Evolutionary conservation across 2,888 invertebrate genomes (phyloP).

Genomic region (Eristalis tenax): DNA sequence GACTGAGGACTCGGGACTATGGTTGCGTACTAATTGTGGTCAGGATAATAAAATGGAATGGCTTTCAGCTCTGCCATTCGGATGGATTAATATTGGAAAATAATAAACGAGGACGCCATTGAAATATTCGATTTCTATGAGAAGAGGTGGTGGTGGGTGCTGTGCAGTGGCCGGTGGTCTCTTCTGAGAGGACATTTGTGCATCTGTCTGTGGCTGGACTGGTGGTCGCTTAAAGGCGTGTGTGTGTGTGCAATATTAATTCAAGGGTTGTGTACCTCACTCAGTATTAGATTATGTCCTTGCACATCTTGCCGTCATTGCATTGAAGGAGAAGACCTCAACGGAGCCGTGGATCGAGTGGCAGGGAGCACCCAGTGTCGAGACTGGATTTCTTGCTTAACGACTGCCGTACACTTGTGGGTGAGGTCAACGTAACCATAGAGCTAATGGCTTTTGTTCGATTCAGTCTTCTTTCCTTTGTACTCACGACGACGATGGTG

Average conservation of each 20-base stretch:
- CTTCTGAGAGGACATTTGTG: slow-evolving; percentile 1
- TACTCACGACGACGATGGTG: neutral
- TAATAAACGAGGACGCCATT: slow-evolving; percentile 62
- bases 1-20: slow-evolving; percentile 39
- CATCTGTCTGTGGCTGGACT: neutral
- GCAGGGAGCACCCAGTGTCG: slow-evolving; percentile 5
- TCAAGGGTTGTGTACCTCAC: neutral
- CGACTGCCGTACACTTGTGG: neutral
- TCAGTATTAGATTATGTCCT: slow-evolving; percentile 44
- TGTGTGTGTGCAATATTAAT: slow-evolving; percentile 4
- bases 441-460: slow-evolving; percentile 50
- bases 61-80: slow-evolving; percentile 76
- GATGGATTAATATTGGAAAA: slow-evolving; percentile 70
- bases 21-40: slow-evolving; percentile 78
- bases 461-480: slow-evolving; percentile 11
- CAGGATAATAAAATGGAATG: slow-evolving; percentile 80
- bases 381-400: neutral
- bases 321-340: slow-evolving; percentile 10
- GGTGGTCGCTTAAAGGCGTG: neutral
- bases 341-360: neutral
- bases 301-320: neutral
- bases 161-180: neutral
- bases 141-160: neutral
- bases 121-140: slow-evolving; percentile 61
- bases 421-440: slow-evolving; percentile 45